Evolutionary conservation across 2,888 invertebrate species (phyloP), one percentile per base, ranked within the genome.

Genomic region (Marasmarcha lunaedactyla): DNA sequence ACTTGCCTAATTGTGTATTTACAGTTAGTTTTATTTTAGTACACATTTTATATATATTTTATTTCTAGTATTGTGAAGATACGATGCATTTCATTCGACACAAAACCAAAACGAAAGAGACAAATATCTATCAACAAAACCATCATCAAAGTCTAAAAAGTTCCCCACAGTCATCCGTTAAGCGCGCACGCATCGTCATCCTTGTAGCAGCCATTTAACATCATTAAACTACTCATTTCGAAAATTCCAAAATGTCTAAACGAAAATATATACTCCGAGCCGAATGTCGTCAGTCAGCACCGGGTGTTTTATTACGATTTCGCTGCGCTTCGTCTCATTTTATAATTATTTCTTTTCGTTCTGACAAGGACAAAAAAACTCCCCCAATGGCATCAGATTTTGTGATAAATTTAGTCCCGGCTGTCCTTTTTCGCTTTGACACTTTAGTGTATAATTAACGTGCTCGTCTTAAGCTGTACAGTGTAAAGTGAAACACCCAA

Each of bases 321-420:
- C 51, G 61, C 59, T 52, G 48, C 59, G 71, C 62, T 55, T 60
- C 74, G 67, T 54, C 69, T 74, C 72, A 51, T 62, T 59, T 65
- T 68, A 71, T 78, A 78, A 79, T 79, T 79, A 79, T 78, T 76
- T 71, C 61, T 67, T 63, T 69, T 66, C 62, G 61, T 73, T 76
- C 63, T 60, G 60, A 62, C 52, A 55, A 57, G 50, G 54, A 58
- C 69, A 71, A 73, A 70, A 69, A 62, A 49, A 30, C 47, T 52
- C 51, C 50, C n/a, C 46, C 55, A 63, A 59, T 63, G 62, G 74
- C 71, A 57, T 78, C 76, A 68, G 71, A 72, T 76, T 78, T 70
- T 67, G 67, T 56, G 62, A 63, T 78, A 79, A 72, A 77, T 71
- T 71, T 81, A 79, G 70, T 58, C 54, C 60, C 68, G 30, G 20